Percentiles rank a stretch among this genome's conserved stretches.
Evolutionary conservation across 2,113 vertebrate genomes (phyloP).

Genomic region (Ploceus nigricollis): DNA sequence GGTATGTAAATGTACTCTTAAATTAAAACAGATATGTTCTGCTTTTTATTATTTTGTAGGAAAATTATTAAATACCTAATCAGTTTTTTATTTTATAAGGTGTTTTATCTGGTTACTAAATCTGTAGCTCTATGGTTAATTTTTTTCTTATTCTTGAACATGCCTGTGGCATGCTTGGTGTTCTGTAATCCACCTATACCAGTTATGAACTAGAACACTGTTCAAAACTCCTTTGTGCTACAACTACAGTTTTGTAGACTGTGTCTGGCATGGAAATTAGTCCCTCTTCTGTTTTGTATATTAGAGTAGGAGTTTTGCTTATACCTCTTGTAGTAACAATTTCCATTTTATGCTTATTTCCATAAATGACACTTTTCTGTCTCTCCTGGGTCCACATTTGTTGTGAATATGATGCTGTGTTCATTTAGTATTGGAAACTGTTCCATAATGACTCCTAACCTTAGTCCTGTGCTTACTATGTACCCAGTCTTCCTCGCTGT

Average conservation of each 20-base stretch:
- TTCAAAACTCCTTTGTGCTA: neutral
- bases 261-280: neutral
- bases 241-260: neutral
- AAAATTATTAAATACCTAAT: neutral
- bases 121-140: neutral
- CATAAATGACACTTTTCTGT: neutral
- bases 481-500: neutral
- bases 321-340: neutral
- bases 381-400: neutral
- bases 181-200: neutral
- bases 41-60: neutral
- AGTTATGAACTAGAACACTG: neutral
- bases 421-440: neutral
- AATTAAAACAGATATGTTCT: neutral
- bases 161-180: neutral
- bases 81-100: neutral
- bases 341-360: neutral
- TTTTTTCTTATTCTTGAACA: neutral
- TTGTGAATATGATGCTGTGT: neutral
- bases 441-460: neutral
- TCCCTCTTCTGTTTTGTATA: neutral
- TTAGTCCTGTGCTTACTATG: neutral
- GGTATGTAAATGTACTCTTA: neutral
- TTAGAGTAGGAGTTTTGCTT: neutral
- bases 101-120: neutral